Base-by-base conservation (phyloP, 2,797 vertebrate genomes). In the Lepidocolaptes lacrymiger region DNA sequence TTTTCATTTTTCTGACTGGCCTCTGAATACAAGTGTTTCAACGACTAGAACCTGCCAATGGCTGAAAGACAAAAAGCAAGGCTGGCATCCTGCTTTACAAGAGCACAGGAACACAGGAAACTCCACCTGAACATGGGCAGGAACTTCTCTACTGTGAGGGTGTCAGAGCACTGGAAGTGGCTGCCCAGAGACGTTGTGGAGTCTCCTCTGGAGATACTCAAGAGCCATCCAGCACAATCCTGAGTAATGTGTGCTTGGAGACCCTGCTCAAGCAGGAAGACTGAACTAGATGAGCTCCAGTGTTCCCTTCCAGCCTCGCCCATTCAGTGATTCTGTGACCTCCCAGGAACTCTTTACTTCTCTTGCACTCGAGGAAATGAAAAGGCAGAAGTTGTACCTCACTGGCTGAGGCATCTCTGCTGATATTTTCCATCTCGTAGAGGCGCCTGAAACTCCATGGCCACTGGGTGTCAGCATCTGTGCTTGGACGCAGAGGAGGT, bases 401-500 rank as follows among this genome's bases (percentile, higher is more conserved):
- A 18, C 32, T 0, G 0, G n/a, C 30, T 12, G 59, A 82, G 55
- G 17, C 36, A 37, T 27, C 26, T 4, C 18, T 34, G 52, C 27
- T n/a, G 74, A 55, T 26, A 12, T 34, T 71, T 62, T 39, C 36
- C 18, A 7, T 51, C 55, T 39, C 6, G 2, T 27, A 6, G 10
- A 21, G 64, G 67, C 5, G 52, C 72, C 49, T 9, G 72, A 51
- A 82, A 14, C 32, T 26, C 62, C 89, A 9, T 4, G 86, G 78
- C 95, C 92, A 48, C 94, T 95, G 93, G 96, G 93, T 96, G 95
- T 96, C 94, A 96, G 91, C 89, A 85, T 74, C 75, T 51, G 54
- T 66, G 75, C 78, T 94, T 4, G 72, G 77, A 77, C 15, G 8
- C 37, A 10, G 32, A 48, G 46, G 14, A 66, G 17, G 21, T 2